phyloP scores from a whole-genome alignment of 2,113 vertebrate species.

The Australoheros scitulus region DNA sequence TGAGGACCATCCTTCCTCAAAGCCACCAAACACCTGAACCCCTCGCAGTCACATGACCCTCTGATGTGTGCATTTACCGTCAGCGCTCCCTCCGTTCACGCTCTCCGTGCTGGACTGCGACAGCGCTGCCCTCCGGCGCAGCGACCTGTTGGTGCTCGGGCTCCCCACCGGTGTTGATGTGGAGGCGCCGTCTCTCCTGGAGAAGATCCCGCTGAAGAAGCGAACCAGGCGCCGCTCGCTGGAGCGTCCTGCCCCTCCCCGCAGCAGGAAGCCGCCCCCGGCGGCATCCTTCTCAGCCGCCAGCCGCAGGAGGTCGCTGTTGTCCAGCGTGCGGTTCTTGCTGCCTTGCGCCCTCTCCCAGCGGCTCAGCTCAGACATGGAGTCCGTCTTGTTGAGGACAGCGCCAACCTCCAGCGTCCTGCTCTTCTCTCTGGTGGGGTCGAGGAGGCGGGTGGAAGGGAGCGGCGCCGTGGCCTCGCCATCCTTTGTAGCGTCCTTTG shows the following conservation, averaged over 20 bases:
- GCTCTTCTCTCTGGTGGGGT: slow-evolving; percentile 74
- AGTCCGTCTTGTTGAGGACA: slow-evolving; percentile 82
- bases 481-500: not conserved
- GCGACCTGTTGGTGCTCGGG: slow-evolving; percentile 67
- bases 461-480: not conserved
- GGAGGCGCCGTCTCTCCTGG: slow-evolving; percentile 77
- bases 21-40: not conserved
- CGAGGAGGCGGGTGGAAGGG: slow-evolving; percentile 12
- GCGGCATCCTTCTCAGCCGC: slow-evolving; percentile 77
- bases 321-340: slow-evolving; percentile 92
- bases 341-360: slow-evolving; percentile 82
- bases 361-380: slow-evolving; percentile 81
- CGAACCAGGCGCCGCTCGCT: slow-evolving; percentile 85
- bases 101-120: slow-evolving; percentile 88
- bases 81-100: slow-evolving; percentile 82
- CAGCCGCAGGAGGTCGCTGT: slow-evolving; percentile 88
- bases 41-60: not conserved
- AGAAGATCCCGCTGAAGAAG: slow-evolving; percentile 93
- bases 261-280: slow-evolving; percentile 60
- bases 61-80: slow-evolving; percentile 77
- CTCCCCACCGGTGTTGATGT: slow-evolving; percentile 72
- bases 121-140: slow-evolving; percentile 63
- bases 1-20: too few relatives aligned
- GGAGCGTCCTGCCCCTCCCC: slow-evolving; percentile 54
- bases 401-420: slow-evolving; percentile 86